Evolutionary conservation across 2,888 invertebrate species (phyloP).

Genomic region (Agrotis clavis): DNA sequence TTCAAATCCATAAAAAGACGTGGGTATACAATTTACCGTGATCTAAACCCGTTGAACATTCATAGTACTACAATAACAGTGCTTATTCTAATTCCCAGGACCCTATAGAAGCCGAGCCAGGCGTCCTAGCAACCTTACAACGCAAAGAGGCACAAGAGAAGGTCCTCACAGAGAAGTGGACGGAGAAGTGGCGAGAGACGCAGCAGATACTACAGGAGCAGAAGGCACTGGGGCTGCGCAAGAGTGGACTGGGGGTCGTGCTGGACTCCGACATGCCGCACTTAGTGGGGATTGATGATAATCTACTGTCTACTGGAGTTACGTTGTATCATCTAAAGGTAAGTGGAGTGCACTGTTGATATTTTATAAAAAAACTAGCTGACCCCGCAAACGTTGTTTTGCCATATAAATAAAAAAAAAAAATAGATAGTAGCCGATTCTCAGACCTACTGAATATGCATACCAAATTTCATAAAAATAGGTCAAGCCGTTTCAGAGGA

Average conservation of each 20-base stretch:
- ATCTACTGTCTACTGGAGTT: slow-evolving; percentile 97
- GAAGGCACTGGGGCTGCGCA: slow-evolving; percentile 95
- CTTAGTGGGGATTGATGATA: slow-evolving; percentile 97
- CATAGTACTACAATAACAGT: no score
- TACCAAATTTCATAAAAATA: no score
- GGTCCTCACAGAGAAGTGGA: slow-evolving; percentile 97
- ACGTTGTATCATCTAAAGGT: slow-evolving; percentile 97
- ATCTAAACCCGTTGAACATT: no score
- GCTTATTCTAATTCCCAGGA: slow-evolving; percentile 76
- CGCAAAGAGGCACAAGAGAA: slow-evolving; percentile 98
- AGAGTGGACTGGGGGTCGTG: slow-evolving; percentile 97
- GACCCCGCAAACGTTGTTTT: no score
- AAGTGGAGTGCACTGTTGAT: slow-evolving; percentile 24
- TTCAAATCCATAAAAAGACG: no score
- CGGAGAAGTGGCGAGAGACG: slow-evolving; percentile 97
- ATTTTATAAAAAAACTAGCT: no score
- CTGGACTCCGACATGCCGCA: slow-evolving; percentile 98
- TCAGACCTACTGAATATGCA: no score
- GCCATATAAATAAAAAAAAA: no score
- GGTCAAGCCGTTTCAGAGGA: no score
- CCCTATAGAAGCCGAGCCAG: slow-evolving; percentile 90
- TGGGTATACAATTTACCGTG: no score
- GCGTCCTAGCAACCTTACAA: slow-evolving; percentile 95
- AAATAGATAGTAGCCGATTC: no score
- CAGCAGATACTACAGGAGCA: slow-evolving; percentile 97